Conservation (phyloP, 2,888 invertebrate species). For the Barypeithes pellucidus region DNA sequence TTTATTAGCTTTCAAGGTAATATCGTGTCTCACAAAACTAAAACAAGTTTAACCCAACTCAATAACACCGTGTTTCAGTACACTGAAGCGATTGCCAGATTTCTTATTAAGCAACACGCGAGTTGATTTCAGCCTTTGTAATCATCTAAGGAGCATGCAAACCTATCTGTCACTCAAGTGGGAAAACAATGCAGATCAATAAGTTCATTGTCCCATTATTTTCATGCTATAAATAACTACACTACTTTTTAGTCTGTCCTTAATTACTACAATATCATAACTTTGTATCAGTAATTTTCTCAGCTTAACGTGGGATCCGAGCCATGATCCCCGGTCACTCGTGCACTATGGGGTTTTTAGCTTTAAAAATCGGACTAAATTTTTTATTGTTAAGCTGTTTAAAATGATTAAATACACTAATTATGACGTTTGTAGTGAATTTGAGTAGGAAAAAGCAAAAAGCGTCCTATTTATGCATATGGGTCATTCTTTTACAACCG, state of each 20-base stretch:
- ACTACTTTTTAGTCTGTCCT: no score
- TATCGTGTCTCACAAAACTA: constrained; percentile 27
- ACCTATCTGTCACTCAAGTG: constrained; percentile 21
- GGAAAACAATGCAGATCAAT: constrained; percentile 12
- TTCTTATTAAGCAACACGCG: constrained; percentile 28
- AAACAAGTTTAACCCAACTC: constrained; percentile 18
- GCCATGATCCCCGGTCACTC: no score
- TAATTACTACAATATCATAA: not conserved
- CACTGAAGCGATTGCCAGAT: constrained; percentile 19
- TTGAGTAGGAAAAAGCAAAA: no score
- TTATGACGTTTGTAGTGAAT: no score
- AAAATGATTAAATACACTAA: no score
- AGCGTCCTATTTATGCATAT: no score
- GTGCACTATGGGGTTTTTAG: no score
- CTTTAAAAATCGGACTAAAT: no score
- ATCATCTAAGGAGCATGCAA: constrained; percentile 24
- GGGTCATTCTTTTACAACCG: no score
- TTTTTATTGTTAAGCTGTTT: no score
- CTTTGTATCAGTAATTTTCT: no score
- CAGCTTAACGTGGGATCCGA: no score
- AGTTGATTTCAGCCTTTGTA: constrained; percentile 18
- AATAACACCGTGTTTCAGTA: constrained; percentile 22
- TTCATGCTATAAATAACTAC: not conserved
- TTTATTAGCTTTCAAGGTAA: constrained; percentile 35
- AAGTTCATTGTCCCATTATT: constrained; percentile 16